phyloP scores from a whole-genome alignment of 2,888 invertebrate species.

The Nasonovia ribisnigri region DNA sequence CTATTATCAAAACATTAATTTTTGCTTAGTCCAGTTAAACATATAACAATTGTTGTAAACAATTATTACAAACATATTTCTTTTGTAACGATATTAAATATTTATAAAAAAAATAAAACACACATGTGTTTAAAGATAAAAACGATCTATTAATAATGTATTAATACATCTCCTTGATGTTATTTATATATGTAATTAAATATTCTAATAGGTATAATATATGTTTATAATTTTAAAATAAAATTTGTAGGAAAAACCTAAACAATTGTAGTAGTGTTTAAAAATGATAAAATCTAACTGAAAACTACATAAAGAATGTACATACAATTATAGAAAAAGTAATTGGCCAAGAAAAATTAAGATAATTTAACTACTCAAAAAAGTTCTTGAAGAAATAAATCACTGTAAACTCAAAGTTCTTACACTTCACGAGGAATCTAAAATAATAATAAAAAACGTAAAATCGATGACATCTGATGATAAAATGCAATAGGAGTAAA shows the following conservation, averaged over 20 bases:
- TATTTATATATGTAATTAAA: not conserved
- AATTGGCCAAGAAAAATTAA: not conserved
- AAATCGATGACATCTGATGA: not conserved
- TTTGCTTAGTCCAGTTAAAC: not conserved
- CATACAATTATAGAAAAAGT: not conserved
- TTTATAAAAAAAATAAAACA: not conserved
- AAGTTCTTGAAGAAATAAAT: not conserved
- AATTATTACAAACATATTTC: not conserved
- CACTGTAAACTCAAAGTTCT: not conserved
- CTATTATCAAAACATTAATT: not conserved
- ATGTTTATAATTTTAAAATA: not conserved
- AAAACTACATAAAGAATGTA: not conserved
- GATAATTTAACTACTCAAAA: not conserved
- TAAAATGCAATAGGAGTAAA: not conserved
- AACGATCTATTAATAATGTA: not conserved
- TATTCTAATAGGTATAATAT: not conserved
- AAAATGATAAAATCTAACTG: not conserved
- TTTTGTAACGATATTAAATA: not conserved
- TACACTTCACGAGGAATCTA: not conserved
- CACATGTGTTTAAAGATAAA: not conserved
- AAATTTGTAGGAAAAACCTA: not conserved
- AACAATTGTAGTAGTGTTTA: not conserved
- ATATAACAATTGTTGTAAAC: not conserved
- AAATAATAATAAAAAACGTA: not conserved
- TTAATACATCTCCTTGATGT: no score